phyloP scores from a whole-genome alignment of 2,113 vertebrate species.

The Hippopotamus amphibius region DNA sequence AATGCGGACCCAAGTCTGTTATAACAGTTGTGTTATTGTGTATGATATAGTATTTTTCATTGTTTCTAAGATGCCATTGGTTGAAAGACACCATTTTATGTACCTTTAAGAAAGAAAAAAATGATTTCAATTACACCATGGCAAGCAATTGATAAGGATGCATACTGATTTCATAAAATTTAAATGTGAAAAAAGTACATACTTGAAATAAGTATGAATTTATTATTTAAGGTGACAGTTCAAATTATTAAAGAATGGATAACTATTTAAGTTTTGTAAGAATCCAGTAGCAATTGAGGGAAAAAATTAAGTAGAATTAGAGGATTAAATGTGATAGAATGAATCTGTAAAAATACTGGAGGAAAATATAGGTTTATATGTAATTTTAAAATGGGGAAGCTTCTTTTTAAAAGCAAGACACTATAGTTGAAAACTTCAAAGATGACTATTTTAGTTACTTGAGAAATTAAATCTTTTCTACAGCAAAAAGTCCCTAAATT shows the following conservation, averaged over 20 bases:
- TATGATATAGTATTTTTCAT: not conserved
- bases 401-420: not conserved
- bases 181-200: not conserved
- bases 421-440: not conserved
- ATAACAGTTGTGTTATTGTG: not conserved
- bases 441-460: not conserved
- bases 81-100: not conserved
- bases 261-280: not conserved
- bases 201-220: not conserved
- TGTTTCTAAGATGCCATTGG: not conserved
- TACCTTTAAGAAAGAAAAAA: not conserved
- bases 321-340: not conserved
- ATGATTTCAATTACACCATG: not conserved
- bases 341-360: not conserved
- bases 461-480: not conserved
- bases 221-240: not conserved
- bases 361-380: not conserved
- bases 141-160: not conserved
- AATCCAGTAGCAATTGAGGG: not conserved
- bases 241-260: not conserved
- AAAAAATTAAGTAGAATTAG: not conserved
- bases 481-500: not conserved
- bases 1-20: not conserved
- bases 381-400: not conserved
- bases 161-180: constrained; percentile 19